These are phyloP conservation scores for Magallana gigas DNA, from an alignment of 1,140 invertebrate genomes.

Conservation along the genomic window DNA sequence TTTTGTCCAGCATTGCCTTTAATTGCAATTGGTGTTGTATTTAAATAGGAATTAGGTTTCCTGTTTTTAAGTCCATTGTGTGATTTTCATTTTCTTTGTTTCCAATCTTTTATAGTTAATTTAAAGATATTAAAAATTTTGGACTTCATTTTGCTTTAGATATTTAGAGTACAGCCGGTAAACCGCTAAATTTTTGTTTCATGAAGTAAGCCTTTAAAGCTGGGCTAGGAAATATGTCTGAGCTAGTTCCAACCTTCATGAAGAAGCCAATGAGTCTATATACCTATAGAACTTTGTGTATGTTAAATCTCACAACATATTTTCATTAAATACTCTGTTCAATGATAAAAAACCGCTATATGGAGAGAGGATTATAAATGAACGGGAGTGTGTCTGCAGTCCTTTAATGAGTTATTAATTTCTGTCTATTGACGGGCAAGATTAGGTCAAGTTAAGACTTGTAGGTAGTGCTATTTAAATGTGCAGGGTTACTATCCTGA, in stretches of 20 bases:
- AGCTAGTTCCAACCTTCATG: background rate
- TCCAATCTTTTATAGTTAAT: background rate
- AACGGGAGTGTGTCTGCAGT: background rate
- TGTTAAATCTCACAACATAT: slow-evolving; percentile 12
- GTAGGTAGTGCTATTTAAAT: slow-evolving; percentile 1
- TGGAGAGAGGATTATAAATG: background rate
- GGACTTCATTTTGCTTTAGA: background rate
- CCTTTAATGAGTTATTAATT: slow-evolving; percentile 19
- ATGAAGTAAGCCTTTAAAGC: background rate
- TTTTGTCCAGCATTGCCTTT: background rate
- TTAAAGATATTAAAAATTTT: background rate
- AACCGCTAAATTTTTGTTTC: background rate
- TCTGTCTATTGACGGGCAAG: slow-evolving; percentile 8
- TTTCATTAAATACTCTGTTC: background rate
- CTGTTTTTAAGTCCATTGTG: background rate
- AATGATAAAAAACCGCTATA: background rate
- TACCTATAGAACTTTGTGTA: background rate
- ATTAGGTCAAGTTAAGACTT: slow-evolving; percentile 19
- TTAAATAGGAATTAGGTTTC: background rate
- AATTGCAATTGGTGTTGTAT: slow-evolving; percentile 13
- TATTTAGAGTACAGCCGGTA: background rate
- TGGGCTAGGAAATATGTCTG: background rate
- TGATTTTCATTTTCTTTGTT: slow-evolving; percentile 6
- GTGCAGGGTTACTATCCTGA: background rate
- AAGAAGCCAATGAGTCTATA: background rate